These are phyloP conservation scores for Sipha flava DNA, from an alignment of 1,140 invertebrate genomes.

Conservation along the genomic window DNA sequence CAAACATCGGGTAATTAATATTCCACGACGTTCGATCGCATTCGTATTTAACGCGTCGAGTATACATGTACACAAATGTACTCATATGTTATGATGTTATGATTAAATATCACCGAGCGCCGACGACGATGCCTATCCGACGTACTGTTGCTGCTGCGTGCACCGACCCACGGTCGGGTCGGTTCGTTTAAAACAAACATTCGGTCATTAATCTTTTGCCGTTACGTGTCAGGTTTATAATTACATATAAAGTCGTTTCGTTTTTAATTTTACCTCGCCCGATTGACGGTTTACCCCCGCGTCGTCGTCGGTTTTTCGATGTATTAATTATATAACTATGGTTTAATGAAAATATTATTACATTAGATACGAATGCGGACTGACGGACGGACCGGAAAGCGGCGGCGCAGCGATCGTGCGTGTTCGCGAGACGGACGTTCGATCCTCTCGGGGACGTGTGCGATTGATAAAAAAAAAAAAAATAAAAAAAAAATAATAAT, in stretches of 20 bases:
- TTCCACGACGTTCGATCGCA: neutral
- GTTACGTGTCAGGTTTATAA: conserved; percentile 22
- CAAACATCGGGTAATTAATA: neutral
- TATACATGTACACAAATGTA: too few relatives aligned
- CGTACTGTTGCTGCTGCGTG: too few relatives aligned
- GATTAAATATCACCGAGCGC: neutral
- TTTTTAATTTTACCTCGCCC: neutral
- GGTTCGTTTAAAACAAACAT: conserved; percentile 7
- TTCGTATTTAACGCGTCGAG: too few relatives aligned
- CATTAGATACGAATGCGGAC: too few relatives aligned
- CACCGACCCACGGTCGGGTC: too few relatives aligned
- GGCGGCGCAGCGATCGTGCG: too few relatives aligned
- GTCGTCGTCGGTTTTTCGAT: neutral
- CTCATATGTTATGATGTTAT: neutral
- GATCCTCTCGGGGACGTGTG: too few relatives aligned
- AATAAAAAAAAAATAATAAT: too few relatives aligned
- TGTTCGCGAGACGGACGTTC: too few relatives aligned
- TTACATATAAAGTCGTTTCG: neutral
- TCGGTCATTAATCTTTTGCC: conserved; percentile 17
- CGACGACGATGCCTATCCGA: neutral
- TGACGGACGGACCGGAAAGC: too few relatives aligned
- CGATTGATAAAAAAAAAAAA: too few relatives aligned
- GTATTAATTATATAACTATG: neutral
- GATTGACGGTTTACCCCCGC: neutral
- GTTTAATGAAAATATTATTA: neutral